These are phyloP conservation scores for Crotalus horridus DNA, from an alignment of 2,113 vertebrate genomes.

Conservation along the genomic window DNA sequence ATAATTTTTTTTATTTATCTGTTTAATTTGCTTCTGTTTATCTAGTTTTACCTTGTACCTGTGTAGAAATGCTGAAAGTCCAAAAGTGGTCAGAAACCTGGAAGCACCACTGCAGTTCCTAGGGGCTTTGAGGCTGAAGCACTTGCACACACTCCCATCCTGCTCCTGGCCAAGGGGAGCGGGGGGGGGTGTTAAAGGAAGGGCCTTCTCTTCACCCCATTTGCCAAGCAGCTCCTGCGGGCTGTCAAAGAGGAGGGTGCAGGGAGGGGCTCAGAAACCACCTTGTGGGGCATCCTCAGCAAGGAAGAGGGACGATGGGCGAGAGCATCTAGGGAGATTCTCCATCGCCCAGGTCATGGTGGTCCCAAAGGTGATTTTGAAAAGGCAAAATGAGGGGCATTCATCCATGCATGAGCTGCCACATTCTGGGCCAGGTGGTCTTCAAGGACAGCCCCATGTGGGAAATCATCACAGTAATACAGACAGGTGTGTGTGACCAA, in stretches of 20 bases:
- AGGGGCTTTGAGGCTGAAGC: background rate
- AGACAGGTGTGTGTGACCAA: background rate
- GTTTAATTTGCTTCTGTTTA: background rate
- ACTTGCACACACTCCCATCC: background rate
- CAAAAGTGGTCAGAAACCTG: background rate
- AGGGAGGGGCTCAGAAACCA: background rate
- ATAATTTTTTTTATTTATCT: background rate
- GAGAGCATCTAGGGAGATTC: background rate
- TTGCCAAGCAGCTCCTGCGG: background rate
- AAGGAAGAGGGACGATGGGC: background rate
- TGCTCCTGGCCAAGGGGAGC: background rate
- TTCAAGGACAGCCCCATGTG: background rate
- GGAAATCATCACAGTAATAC: background rate
- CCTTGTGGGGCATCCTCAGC: background rate
- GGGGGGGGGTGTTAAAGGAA: background rate
- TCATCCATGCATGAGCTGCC: background rate
- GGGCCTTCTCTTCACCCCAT: background rate
- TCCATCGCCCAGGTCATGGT: too few species aligned
- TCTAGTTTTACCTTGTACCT: background rate
- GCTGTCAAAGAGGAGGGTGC: background rate
- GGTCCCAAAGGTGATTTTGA: background rate
- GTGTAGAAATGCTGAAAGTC: background rate
- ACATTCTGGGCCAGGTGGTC: background rate
- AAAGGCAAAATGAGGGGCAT: background rate
- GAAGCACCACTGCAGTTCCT: background rate